Evolutionary conservation across 2,113 vertebrate genomes (phyloP).

Genomic region (Halichoerus grypus): DNA sequence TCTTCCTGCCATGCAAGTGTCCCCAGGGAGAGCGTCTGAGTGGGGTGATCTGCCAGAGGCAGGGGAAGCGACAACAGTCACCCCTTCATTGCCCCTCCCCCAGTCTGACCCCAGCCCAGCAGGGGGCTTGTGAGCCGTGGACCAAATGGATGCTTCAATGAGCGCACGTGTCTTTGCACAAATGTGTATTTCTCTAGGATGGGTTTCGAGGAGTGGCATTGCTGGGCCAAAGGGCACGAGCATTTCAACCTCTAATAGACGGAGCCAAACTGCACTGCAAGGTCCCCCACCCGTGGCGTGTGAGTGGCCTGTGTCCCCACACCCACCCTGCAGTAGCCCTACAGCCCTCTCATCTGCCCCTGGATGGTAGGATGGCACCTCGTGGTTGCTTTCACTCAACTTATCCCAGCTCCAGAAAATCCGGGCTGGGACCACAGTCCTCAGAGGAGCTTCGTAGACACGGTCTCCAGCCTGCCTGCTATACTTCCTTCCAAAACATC

Average conservation of each 20-base stretch:
- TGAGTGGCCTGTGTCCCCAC: accelerated
- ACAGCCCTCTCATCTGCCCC: neutral
- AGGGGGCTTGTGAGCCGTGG: neutral
- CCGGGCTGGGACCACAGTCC: neutral
- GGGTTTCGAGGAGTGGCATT: accelerated
- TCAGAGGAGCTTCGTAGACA: neutral
- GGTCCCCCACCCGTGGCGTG: accelerated
- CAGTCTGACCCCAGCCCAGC: neutral
- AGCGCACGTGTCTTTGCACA: accelerated
- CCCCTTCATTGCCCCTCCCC: neutral
- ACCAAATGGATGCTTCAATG: accelerated
- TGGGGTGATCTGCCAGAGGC: neutral
- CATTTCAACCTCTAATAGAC: accelerated
- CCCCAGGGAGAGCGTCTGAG: accelerated
- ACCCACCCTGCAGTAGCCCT: neutral
- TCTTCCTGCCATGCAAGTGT: neutral
- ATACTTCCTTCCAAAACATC: neutral
- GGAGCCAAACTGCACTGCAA: neutral
- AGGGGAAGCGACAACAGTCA: neutral
- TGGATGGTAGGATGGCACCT: neutral
- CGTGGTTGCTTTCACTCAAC: too few relatives aligned
- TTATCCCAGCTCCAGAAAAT: neutral
- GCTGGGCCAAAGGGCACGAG: too few relatives aligned
- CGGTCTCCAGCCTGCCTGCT: neutral
- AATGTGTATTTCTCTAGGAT: accelerated